Conservation (phyloP, 2,888 invertebrate genomes). For the Amphiduros pacificus region DNA sequence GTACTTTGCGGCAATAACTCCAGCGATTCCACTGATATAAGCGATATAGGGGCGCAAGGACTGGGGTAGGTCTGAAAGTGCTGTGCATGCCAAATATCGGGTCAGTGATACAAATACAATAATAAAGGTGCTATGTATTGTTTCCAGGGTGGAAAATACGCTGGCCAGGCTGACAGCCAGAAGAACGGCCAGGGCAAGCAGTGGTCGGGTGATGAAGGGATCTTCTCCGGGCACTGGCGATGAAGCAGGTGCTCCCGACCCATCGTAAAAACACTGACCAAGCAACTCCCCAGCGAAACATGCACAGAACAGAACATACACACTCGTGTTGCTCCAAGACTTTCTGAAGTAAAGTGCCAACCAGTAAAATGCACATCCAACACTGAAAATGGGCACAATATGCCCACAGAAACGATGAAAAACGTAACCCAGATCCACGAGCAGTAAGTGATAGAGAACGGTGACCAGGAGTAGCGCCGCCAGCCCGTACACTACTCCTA, state of each 20-base stretch:
- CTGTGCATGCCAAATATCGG: constrained; percentile 52
- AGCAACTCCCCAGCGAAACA: constrained; percentile 55
- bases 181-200: constrained; percentile 47
- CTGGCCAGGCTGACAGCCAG: constrained; percentile 47
- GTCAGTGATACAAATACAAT: constrained; percentile 50
- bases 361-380: constrained; percentile 55
- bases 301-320: constrained; percentile 55
- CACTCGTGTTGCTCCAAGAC: constrained; percentile 56
- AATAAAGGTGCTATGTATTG: constrained; percentile 47
- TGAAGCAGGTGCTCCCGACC: neutral
- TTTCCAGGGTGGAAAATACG: constrained; percentile 53
- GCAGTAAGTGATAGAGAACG: constrained; percentile 38
- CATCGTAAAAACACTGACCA: constrained; percentile 39
- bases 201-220: constrained; percentile 41
- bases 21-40: constrained; percentile 52
- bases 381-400: constrained; percentile 53
- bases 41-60: constrained; percentile 49
- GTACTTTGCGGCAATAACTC: constrained; percentile 55
- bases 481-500: constrained; percentile 41
- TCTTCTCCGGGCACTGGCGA: neutral
- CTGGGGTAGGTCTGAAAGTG: constrained; percentile 46
- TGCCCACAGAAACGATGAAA: constrained; percentile 50
- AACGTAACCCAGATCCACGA: constrained; percentile 48
- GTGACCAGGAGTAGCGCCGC: constrained; percentile 38
- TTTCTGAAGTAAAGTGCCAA: constrained; percentile 52